Evolutionary conservation across 2,113 vertebrate species (phyloP), one percentile per base, ranked within the genome.

Genomic region (Hippocampus comes): DNA sequence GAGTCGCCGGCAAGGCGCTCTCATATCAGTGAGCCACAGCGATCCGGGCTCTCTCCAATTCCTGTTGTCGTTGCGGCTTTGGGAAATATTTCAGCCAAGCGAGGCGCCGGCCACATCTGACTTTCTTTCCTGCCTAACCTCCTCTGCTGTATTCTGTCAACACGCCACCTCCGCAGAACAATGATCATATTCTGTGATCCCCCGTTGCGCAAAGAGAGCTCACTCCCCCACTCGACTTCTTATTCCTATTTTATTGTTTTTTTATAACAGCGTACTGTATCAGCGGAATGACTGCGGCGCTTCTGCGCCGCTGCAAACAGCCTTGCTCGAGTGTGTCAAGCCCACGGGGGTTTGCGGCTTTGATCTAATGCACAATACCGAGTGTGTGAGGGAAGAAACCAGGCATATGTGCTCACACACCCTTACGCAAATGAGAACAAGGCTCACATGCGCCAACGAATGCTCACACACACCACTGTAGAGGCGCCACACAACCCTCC

Each of bases 351-450:
- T 87, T 90, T 88, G 76, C 18, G 56, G 81, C 88, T 91, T 91
- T 91, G 87, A 91, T 91, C 86, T 91, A 79, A 81, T 56, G 70
- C 82, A 91, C 87, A 90, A 91, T 88, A 89, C 78, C 81, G 76
- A 70, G 72, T 77, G 82, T 87, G 78, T 77, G 72, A 51, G 79
- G 67, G 65, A 42, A 46, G 51, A 12, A 64, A 49, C 70, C 63
- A 74, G 51, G 63, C 18, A 42, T 73, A 63, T 38, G 48, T 55
- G 46, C 68, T n/a, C 69, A 57, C 77, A 70, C 79, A 74, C 46
- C 46, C 18, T 0, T 68, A 81, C 65, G 67, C 78, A 84, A 86
- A 88, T 81, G 75, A 79, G 76, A 9, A 34, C 67, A 46, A 20
- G 10, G 27, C 65, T 75, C 73, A 67, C 66, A 41, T 56, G 11